These are phyloP conservation scores for Phenganax stokvisi DNA, from an alignment of 92 coral and sea anemone genomes.

Conservation along the genomic window DNA sequence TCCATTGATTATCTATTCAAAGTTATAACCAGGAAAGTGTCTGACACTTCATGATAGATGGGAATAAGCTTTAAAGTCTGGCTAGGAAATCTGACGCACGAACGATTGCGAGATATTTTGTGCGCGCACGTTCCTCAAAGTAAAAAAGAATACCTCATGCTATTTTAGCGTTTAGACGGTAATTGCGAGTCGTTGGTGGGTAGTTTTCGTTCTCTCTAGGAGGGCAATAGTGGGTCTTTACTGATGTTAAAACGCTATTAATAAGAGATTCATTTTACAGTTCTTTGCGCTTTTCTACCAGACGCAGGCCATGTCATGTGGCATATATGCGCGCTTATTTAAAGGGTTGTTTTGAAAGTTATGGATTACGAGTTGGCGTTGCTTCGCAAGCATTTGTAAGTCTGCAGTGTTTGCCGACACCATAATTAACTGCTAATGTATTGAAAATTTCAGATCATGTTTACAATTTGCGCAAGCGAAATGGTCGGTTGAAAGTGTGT, in stretches of 20 bases:
- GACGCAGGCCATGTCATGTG: background rate
- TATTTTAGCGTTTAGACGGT: slow-evolving; percentile 7
- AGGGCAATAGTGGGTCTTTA: slow-evolving; percentile 15
- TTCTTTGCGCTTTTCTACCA: background rate
- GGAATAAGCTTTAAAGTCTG: background rate
- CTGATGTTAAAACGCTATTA: background rate
- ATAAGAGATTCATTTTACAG: background rate
- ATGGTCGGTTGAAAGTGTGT: too few species aligned
- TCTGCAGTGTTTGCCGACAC: slow-evolving; percentile 27
- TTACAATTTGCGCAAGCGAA: background rate
- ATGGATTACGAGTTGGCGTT: background rate
- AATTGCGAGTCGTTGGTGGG: slow-evolving; percentile 16
- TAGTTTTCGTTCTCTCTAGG: slow-evolving; percentile 8
- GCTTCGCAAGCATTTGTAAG: background rate
- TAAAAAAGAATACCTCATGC: background rate
- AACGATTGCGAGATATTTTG: background rate
- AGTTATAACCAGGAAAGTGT: background rate
- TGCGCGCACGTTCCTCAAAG: background rate
- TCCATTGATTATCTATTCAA: background rate
- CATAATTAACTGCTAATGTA: slow-evolving; percentile 36
- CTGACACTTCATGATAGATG: background rate
- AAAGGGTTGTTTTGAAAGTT: background rate
- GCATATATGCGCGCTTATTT: background rate
- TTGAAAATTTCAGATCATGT: slow-evolving; percentile 9
- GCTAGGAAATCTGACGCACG: background rate